Percentiles rank a stretch among this genome's conserved stretches.
Evolutionary conservation across 2,113 vertebrate species (phyloP).

Genomic region (Symphodus melops): DNA sequence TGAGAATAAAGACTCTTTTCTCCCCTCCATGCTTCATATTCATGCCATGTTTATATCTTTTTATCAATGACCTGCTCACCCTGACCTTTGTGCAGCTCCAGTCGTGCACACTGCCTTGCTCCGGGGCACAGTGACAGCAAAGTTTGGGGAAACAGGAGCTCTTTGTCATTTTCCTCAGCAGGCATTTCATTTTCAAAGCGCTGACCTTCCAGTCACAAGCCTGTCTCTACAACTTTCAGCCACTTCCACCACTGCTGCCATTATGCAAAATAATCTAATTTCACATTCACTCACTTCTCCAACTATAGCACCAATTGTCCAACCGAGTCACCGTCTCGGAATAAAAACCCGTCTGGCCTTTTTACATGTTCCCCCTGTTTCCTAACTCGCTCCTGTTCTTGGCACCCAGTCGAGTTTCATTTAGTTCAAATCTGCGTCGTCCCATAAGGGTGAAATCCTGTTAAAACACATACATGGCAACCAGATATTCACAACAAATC

Average conservation of each 20-base stretch:
- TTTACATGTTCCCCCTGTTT: conserved; percentile 69
- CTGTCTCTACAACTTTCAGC: conserved; percentile 53
- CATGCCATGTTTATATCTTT: conserved; percentile 28
- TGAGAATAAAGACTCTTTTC: background rate
- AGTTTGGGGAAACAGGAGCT: conserved; percentile 26
- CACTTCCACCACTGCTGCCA: conserved; percentile 52
- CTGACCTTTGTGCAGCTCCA: conserved; percentile 11
- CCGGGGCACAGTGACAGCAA: conserved; percentile 18
- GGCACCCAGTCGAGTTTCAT: conserved; percentile 71
- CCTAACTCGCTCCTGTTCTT: conserved; percentile 43
- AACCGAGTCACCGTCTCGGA: conserved; percentile 56
- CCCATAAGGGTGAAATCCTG: conserved; percentile 54
- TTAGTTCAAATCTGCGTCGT: conserved; percentile 52
- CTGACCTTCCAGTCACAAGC: conserved; percentile 66
- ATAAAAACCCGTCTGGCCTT: conserved; percentile 73
- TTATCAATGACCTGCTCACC: conserved; percentile 30
- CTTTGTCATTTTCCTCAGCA: conserved; percentile 47
- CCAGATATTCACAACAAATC: conserved; percentile 48
- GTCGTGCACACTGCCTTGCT: conserved; percentile 19
- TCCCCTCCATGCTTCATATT: background rate
- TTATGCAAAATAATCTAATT: conserved; percentile 72
- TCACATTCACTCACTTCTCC: conserved; percentile 64
- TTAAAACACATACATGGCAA: conserved; percentile 58
- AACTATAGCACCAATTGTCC: conserved; percentile 62
- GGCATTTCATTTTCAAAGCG: conserved; percentile 34